A percentile compares a stretch with the other conserved stretches of the same genome.
phyloP scores from a whole-genome alignment of 2,888 invertebrate genomes.

The Luperina testacea region DNA sequence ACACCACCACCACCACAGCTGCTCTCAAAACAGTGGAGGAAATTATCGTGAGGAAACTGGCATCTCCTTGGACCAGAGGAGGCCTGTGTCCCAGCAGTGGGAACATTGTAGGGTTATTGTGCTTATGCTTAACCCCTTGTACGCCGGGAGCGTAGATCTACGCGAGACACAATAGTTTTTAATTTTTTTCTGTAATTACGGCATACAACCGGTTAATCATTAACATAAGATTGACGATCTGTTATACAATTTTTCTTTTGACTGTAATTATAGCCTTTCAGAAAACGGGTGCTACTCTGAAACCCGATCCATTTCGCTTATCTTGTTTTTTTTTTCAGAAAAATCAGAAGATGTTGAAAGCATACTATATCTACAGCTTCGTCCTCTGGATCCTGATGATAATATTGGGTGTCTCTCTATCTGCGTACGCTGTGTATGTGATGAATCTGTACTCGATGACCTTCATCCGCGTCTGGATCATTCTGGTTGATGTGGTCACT shows the following conservation, averaged over 20 bases:
- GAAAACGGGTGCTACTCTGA: not conserved
- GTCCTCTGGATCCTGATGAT: slow-evolving; percentile 35
- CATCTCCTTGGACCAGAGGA: not conserved
- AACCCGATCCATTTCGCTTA: not conserved
- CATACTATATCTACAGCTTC: slow-evolving; percentile 35
- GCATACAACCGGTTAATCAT: no score
- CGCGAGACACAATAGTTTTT: no score
- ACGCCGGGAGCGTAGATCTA: no score
- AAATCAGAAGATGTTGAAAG: slow-evolving; percentile 25
- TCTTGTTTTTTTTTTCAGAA: slow-evolving; percentile 30
- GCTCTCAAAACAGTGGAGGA: not conserved
- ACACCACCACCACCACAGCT: not conserved
- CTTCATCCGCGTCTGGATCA: fast-evolving
- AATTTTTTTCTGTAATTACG: no score
- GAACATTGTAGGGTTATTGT: no score
- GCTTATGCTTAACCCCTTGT: not conserved
- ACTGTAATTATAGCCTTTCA: not conserved
- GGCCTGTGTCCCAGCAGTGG: not conserved
- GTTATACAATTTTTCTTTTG: not conserved
- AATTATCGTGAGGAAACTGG: no score
- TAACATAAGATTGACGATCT: not conserved
- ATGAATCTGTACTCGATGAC: not conserved
- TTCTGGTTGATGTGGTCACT: not conserved
- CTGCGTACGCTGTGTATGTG: not conserved
- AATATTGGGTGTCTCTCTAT: slow-evolving; percentile 1